Conservation (phyloP, 2,888 invertebrate species). For the Sepiola atlantica region DNA sequence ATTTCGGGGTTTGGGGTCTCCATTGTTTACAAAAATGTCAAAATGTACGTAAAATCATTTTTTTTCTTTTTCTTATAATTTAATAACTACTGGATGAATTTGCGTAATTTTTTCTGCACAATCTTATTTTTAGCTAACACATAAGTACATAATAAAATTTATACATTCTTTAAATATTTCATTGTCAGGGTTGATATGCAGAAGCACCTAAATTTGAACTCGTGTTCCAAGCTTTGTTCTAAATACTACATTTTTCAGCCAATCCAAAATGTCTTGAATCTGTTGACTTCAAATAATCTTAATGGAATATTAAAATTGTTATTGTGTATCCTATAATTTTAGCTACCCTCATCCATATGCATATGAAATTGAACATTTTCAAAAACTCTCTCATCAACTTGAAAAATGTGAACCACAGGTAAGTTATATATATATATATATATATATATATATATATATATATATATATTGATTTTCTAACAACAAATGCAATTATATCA, state of each 20-base stretch:
- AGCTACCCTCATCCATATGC: slow-evolving; percentile 92
- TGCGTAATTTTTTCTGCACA: too few relatives aligned
- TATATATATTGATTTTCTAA: neutral
- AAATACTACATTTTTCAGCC: neutral
- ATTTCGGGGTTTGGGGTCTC: too few relatives aligned
- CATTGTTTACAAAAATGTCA: too few relatives aligned
- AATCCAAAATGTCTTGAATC: neutral
- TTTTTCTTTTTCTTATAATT: too few relatives aligned
- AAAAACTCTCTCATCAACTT: slow-evolving; percentile 78
- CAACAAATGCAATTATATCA: neutral
- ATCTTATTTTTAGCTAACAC: too few relatives aligned
- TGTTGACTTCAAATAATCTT: neutral
- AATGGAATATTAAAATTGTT: neutral
- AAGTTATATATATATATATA: slow-evolving; percentile 44
- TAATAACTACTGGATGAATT: too few relatives aligned
- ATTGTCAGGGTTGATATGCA: too few relatives aligned
- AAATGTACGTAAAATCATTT: too few relatives aligned
- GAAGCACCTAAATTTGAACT: neutral
- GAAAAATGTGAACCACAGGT: slow-evolving; percentile 72
- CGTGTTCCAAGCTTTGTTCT: neutral
- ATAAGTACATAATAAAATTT: too few relatives aligned
- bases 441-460: too few relatives aligned
- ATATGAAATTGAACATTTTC: slow-evolving; percentile 85
- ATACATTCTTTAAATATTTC: too few relatives aligned
- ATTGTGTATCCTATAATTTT: slow-evolving; percentile 50